Evolutionary conservation across 2,113 vertebrate genomes (phyloP).

Genomic region (Danionella cerebrum): DNA sequence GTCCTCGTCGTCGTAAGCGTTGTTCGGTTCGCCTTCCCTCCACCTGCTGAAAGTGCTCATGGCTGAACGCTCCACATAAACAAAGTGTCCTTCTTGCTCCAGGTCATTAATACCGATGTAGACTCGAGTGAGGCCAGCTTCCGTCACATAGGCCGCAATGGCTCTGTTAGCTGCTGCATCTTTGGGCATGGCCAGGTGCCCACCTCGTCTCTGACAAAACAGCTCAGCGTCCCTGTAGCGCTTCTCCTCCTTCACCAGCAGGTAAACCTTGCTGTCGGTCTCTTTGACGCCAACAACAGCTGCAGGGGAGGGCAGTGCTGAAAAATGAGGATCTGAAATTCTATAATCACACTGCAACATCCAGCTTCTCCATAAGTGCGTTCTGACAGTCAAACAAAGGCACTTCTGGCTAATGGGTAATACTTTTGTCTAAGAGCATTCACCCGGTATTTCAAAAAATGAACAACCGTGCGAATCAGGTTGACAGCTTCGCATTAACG

Average conservation of each 20-base stretch:
- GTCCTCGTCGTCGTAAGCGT: slow-evolving; percentile 90
- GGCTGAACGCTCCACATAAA: slow-evolving; percentile 82
- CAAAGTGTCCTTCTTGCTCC: slow-evolving; percentile 81
- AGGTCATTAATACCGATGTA: slow-evolving; percentile 94
- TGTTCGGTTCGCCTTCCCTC: slow-evolving; percentile 90
- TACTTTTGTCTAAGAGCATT: slow-evolving; percentile 4
- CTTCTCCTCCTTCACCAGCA: slow-evolving; percentile 97
- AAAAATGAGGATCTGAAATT: slow-evolving; percentile 89
- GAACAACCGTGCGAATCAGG: slow-evolving; percentile 1
- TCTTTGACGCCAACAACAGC: slow-evolving; percentile 95
- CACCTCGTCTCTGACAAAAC: slow-evolving; percentile 84
- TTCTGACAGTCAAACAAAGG: slow-evolving; percentile 4
- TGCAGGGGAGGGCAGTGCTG: slow-evolving; percentile 95
- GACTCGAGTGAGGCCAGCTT: slow-evolving; percentile 80
- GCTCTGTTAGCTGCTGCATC: slow-evolving; percentile 79
- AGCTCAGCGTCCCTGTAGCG: slow-evolving; percentile 80
- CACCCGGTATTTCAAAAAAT: background rate
- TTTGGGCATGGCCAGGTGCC: slow-evolving; percentile 90
- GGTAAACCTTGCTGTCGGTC: slow-evolving; percentile 88
- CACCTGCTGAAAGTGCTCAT: slow-evolving; percentile 94
- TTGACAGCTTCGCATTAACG: background rate
- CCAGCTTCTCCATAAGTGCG: slow-evolving; percentile 38
- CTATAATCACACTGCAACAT: slow-evolving; percentile 69
- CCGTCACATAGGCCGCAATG: slow-evolving; percentile 80
- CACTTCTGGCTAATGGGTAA: background rate